These are phyloP conservation scores for Diorhabda sublineata DNA, from an alignment of 1,140 invertebrate species.

Conservation along the genomic window DNA sequence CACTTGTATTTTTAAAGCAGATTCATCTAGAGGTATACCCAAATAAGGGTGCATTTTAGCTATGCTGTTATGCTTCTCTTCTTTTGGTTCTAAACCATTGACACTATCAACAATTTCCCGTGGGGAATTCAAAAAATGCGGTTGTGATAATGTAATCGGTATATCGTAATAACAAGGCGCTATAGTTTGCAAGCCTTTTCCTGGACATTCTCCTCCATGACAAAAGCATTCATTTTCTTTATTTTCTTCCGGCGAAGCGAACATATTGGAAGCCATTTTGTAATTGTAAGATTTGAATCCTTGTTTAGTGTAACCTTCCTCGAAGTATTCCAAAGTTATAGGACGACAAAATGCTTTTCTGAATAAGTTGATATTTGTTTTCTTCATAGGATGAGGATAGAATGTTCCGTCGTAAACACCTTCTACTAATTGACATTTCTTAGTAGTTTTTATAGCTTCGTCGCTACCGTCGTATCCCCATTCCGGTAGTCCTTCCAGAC, in stretches of 20 bases:
- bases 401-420: constrained; percentile 60
- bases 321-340: constrained; percentile 54
- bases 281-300: constrained; percentile 50
- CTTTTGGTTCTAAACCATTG: constrained; percentile 61
- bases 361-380: constrained; percentile 56
- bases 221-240: constrained; percentile 63
- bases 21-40: constrained; percentile 55
- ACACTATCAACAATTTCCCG: constrained; percentile 59
- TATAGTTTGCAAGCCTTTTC: constrained; percentile 60
- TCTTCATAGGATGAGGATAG: constrained; percentile 55
- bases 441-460: constrained; percentile 41
- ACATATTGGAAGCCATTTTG: constrained; percentile 52
- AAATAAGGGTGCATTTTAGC: constrained; percentile 47
- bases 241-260: constrained; percentile 53
- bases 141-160: constrained; percentile 67
- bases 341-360: constrained; percentile 66
- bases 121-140: constrained; percentile 73
- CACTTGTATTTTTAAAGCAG: constrained; percentile 60
- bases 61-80: constrained; percentile 52
- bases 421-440: constrained; percentile 54
- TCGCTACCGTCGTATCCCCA: constrained; percentile 54
- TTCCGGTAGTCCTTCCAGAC: constrained; percentile 54
- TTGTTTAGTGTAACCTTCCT: constrained; percentile 37
- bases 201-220: constrained; percentile 51
- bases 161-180: constrained; percentile 74